phyloP scores from a whole-genome alignment of 2,113 vertebrate species.

The Bubalus kerabau region DNA sequence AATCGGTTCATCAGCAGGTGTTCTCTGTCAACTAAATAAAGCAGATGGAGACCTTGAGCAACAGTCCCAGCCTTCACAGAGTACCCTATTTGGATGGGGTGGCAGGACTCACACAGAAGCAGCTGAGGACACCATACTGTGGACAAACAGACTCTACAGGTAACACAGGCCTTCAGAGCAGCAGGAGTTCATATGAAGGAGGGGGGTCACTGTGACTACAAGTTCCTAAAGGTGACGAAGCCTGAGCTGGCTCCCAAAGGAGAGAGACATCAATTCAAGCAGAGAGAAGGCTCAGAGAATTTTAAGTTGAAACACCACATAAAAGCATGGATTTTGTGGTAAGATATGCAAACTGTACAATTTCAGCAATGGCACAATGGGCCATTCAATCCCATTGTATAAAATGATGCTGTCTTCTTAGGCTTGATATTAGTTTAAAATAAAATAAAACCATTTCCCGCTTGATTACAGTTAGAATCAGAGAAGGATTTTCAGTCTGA shows the following conservation, averaged over 20 bases:
- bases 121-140: neutral
- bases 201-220: neutral
- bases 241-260: neutral
- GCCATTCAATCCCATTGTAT: constrained; percentile 57
- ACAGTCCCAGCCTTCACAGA: neutral
- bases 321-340: neutral
- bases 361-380: constrained; percentile 52
- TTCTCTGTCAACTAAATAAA: neutral
- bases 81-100: neutral
- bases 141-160: neutral
- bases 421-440: constrained; percentile 76
- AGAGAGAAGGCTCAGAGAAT: neutral
- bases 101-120: neutral
- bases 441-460: constrained; percentile 83
- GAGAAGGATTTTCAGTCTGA: constrained; percentile 78
- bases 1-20: neutral
- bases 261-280: neutral
- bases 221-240: neutral
- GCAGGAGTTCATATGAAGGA: neutral
- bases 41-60: neutral
- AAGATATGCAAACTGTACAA: constrained; percentile 32
- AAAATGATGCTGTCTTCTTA: constrained; percentile 76
- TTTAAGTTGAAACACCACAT: neutral
- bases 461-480: constrained; percentile 81
- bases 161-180: neutral